Conservation (phyloP, 1,140 invertebrate species). For the Gonioctena quinquepunctata region DNA sequence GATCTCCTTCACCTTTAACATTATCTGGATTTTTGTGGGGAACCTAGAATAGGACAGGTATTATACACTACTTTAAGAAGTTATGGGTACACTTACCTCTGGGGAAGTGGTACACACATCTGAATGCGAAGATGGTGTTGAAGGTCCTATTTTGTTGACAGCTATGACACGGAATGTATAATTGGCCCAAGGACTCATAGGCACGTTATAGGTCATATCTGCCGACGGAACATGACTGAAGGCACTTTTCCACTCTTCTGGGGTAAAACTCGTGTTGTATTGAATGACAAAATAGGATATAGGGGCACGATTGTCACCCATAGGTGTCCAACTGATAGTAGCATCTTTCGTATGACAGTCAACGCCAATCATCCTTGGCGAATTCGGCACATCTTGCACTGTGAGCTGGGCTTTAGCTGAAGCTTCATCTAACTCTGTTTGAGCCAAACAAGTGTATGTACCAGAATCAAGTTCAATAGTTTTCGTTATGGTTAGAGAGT, state of each 20-base stretch:
- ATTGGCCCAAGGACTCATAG: conserved; percentile 90
- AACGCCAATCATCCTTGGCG: conserved; percentile 67
- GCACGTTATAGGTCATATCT: conserved; percentile 72
- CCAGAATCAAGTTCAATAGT: conserved; percentile 94
- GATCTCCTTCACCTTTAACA: conserved; percentile 86
- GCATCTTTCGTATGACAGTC: conserved; percentile 74
- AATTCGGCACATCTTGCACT: conserved; percentile 93
- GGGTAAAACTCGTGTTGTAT: conserved; percentile 92
- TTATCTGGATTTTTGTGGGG: conserved; percentile 95
- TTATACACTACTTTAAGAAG: no score
- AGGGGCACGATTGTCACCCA: conserved; percentile 92
- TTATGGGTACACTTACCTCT: conserved; percentile 61
- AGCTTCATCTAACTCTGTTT: conserved; percentile 84
- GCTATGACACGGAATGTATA: conserved; percentile 96
- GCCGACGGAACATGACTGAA: conserved; percentile 78
- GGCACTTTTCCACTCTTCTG: conserved; percentile 86
- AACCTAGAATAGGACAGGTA: no score
- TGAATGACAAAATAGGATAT: conserved; percentile 92
- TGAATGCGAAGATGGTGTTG: conserved; percentile 80
- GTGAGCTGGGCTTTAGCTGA: conserved; percentile 83
- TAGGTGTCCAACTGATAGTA: conserved; percentile 80
- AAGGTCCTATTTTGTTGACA: conserved; percentile 90
- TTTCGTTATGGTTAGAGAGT: conserved; percentile 91
- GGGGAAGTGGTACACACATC: conserved; percentile 83
- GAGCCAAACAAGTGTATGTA: conserved; percentile 93